These are phyloP conservation scores for Sorex maritimensis DNA, from an alignment of 2,797 vertebrate species.

Conservation along the genomic window DNA sequence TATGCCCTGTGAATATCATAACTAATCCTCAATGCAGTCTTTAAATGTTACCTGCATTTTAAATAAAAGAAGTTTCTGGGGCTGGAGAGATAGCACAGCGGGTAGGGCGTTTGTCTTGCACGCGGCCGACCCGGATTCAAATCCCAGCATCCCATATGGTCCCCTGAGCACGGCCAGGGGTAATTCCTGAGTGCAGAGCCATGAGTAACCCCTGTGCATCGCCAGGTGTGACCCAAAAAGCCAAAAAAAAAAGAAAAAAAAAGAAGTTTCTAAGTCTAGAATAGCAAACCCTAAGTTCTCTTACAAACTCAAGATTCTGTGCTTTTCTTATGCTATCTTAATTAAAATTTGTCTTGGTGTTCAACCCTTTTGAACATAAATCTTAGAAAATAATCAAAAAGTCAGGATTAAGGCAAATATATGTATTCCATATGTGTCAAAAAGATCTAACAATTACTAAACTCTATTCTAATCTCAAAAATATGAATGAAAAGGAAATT, in stretches of 20 bases:
- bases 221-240: too few relatives aligned
- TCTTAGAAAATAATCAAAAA: background rate
- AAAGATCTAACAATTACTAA: slow-evolving; percentile 42
- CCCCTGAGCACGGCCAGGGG: too few relatives aligned
- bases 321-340: slow-evolving; percentile 16
- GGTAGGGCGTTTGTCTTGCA: too few relatives aligned
- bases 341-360: slow-evolving; percentile 41
- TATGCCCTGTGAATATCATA: background rate
- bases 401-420: background rate
- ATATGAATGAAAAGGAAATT: slow-evolving; percentile 41
- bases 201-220: too few relatives aligned
- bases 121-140: too few relatives aligned
- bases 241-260: too few relatives aligned
- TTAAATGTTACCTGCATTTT: background rate
- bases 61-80: background rate
- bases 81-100: too few relatives aligned
- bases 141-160: too few relatives aligned
- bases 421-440: slow-evolving; percentile 33
- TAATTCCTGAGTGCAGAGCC: too few relatives aligned
- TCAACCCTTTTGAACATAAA: background rate
- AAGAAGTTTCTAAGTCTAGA: background rate
- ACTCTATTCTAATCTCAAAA: slow-evolving; percentile 67
- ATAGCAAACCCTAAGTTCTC: slow-evolving; percentile 9
- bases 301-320: background rate
- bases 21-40: background rate